Conservation (phyloP, 1,140 invertebrate species). For the Paracyclopina nana region DNA sequence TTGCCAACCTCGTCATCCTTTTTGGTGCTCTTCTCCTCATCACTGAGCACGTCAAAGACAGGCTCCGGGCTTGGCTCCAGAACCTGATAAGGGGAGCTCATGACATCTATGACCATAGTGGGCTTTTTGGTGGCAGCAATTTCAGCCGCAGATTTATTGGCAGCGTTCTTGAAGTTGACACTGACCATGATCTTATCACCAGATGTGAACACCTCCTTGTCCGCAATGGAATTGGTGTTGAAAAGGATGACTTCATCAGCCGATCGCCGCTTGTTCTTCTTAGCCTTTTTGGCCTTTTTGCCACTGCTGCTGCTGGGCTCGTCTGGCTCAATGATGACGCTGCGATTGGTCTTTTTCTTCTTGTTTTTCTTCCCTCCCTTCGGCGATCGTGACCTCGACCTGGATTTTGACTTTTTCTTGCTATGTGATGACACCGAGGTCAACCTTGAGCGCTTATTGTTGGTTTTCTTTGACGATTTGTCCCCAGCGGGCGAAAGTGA, state of each 20-base stretch:
- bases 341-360: not conserved
- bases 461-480: no score
- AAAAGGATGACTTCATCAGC: not conserved
- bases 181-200: slow-evolving; percentile 16
- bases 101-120: slow-evolving; percentile 12
- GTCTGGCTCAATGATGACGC: not conserved
- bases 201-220: slow-evolving; percentile 9
- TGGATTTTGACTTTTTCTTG: not conserved
- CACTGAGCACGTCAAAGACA: slow-evolving; percentile 12
- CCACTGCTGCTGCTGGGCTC: not conserved
- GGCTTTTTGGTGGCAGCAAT: not conserved
- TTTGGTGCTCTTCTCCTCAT: not conserved
- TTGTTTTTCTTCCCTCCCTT: not conserved
- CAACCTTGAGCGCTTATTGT: not conserved
- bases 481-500: no score
- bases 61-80: slow-evolving; percentile 9
- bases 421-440: not conserved
- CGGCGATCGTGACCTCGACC: not conserved
- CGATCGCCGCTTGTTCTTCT: not conserved
- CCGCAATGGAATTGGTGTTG: not conserved
- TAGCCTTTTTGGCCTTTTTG: not conserved
- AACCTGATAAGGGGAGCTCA: slow-evolving; percentile 9
- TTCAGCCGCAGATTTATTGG: no score
- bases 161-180: slow-evolving; percentile 10
- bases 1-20: not conserved